Evolutionary conservation across 2,888 invertebrate genomes (phyloP).

Genomic region (Sesamia inferens): DNA sequence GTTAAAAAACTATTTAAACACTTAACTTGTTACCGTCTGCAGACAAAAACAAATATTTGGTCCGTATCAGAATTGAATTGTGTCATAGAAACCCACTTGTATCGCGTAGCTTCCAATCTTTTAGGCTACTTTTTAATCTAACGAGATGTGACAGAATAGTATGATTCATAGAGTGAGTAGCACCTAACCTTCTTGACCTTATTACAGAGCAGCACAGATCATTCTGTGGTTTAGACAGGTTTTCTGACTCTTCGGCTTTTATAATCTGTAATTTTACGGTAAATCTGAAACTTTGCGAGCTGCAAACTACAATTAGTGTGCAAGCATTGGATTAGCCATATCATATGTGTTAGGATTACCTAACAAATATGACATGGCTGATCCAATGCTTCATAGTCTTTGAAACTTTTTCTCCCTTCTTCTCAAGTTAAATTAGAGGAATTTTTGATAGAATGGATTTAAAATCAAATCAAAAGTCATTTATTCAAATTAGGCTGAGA

Average conservation of each 20-base stretch:
- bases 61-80: neutral
- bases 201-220: conserved; percentile 22
- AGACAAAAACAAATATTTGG: neutral
- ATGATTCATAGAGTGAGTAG: conserved; percentile 20
- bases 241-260: neutral
- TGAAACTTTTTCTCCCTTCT: no score
- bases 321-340: no score
- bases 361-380: no score
- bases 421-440: no score
- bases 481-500: no score
- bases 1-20: neutral
- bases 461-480: no score
- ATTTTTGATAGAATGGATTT: no score
- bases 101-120: neutral
- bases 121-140: neutral
- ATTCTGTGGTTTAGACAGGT: conserved; percentile 23
- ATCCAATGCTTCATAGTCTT: no score
- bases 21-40: neutral
- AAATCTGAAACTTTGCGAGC: neutral
- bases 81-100: neutral
- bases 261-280: conserved; percentile 3
- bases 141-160: neutral
- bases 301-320: neutral
- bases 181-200: conserved; percentile 43
- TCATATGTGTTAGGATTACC: no score